Conservation (phyloP, 2,113 vertebrate genomes). For the Percina caprodes region DNA sequence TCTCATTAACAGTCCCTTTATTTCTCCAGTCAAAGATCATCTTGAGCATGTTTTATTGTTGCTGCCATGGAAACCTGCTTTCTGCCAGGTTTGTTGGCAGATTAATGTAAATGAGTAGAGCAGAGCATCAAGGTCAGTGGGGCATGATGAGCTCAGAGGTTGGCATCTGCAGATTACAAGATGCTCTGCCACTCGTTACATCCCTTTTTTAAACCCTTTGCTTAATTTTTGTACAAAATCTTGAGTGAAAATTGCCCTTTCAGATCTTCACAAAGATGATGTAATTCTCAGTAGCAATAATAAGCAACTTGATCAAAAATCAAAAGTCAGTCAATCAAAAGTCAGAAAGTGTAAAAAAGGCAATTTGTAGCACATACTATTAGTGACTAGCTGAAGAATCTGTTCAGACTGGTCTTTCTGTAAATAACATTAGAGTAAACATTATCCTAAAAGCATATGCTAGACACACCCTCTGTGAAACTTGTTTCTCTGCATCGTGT, state of each 20-base stretch:
- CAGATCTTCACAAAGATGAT: not conserved
- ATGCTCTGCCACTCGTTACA: constrained; percentile 19
- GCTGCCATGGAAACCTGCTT: constrained; percentile 2
- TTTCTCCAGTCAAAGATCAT: not conserved
- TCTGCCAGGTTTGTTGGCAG: constrained; percentile 10
- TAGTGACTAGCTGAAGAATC: not conserved
- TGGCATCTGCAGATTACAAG: constrained; percentile 49
- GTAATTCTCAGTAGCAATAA: not conserved
- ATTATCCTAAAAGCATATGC: constrained; percentile 56
- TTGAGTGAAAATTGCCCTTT: constrained; percentile 1
- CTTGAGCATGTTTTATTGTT: not conserved
- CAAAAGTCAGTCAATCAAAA: not conserved
- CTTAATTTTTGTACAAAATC: not conserved
- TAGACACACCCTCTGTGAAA: constrained; percentile 66
- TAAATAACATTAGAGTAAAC: constrained; percentile 44
- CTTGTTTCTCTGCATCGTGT: constrained; percentile 73
- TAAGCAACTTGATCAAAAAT: not conserved
- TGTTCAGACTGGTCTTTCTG: constrained; percentile 41
- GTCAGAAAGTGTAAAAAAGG: not conserved
- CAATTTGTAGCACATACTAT: not conserved
- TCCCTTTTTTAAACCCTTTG: not conserved
- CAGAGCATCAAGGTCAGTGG: constrained; percentile 58
- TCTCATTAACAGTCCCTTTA: not conserved
- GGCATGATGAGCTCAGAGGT: constrained; percentile 54
- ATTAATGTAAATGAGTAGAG: constrained; percentile 54